Base-by-base conservation (phyloP, 2,888 invertebrate species). In the Liopterus haemorrhoidalis region DNA sequence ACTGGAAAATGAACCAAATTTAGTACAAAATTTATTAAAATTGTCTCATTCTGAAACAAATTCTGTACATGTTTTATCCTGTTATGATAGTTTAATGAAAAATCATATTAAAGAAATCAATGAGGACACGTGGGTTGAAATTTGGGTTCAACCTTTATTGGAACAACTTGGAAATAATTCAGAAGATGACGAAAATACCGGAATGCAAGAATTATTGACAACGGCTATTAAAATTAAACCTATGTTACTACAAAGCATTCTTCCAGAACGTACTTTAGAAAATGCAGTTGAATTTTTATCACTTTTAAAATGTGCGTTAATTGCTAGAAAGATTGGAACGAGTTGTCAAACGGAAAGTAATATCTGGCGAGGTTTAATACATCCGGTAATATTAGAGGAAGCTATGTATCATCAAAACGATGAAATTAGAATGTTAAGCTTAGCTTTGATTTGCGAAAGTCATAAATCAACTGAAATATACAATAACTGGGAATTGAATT, bases 381-480 rank as follows among this genome's bases (percentile, higher is more conserved):
- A 71, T 15, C 73, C 75, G 44, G 60, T 69, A 3, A 62, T 71
- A 16, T 62, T 86, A 35, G 63, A 72, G 47, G 55, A 61, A 38
- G 79, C 79, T 3, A 72, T 83, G 19, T 68, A 75, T 1, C 73
- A 78, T 58, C 67, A 70, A 3, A 70, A 70, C 35, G 78, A 80
- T 41, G 76, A 81, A 70, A 76, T 81, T 2, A 73, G 88, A 18
- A 67, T 87, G 5, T 72, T 82, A 51, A 75, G 81, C 0, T 70
- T 89, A 37, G 75, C 78, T 1, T 66, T 89, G 14, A 63, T 91
- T 21, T 79, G 84, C 38, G 86, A 88, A 57, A 81, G 78, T 1
- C 80, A 78, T 38, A 85, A 83, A 62, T 78, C 78, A 2, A 86
- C 89, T 2, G 84, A 87, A 59, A 53, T 69, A 8, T 76, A 85